phyloP scores from a whole-genome alignment of 2,797 vertebrate genomes.

The Malurus splendens region DNA sequence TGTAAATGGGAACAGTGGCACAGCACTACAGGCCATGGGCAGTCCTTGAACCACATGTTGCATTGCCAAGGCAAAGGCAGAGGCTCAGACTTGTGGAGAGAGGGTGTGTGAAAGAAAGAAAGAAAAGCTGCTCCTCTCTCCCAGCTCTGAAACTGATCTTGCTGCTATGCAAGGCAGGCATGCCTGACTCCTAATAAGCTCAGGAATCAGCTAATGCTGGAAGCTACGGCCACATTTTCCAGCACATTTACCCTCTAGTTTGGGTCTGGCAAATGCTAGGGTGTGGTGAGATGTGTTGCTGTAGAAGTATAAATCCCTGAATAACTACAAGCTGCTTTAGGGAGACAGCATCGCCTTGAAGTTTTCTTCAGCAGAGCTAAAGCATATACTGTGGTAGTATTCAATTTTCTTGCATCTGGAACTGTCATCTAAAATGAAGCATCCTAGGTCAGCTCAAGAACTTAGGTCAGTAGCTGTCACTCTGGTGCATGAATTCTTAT shows the following conservation, averaged over 20 bases:
- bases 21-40: background rate
- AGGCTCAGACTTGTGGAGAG: background rate
- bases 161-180: background rate
- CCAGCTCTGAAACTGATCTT: background rate
- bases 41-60: background rate
- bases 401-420: background rate
- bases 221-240: background rate
- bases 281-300: background rate
- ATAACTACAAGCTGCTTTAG: background rate
- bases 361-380: background rate
- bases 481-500: background rate
- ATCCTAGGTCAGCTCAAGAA: conserved; percentile 4
- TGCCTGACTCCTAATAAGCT: background rate
- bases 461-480: background rate
- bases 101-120: background rate
- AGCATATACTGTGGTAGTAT: background rate
- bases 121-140: background rate
- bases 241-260: background rate
- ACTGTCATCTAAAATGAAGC: background rate
- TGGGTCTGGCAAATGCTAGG: background rate
- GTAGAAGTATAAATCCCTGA: background rate
- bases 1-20: background rate
- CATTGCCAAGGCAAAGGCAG: conserved; percentile 4
- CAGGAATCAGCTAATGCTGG: background rate
- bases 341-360: background rate